Conservation (phyloP, 2,888 invertebrate species). For the Dimorphilus gyrociliatus region DNA sequence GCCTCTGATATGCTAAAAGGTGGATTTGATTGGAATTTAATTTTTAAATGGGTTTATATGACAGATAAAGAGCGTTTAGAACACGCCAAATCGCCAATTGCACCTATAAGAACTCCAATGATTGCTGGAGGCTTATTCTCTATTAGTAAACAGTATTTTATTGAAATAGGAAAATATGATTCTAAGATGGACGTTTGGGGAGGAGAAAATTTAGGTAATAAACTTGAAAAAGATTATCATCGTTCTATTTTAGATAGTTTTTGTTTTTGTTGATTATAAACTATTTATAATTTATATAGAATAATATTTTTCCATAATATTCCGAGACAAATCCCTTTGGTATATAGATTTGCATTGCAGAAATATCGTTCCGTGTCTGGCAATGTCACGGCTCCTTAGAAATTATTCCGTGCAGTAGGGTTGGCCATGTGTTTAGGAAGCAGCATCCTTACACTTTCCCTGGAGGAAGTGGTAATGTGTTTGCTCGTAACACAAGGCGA, state of each 20-base stretch:
- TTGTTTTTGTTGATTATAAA: constrained; percentile 2
- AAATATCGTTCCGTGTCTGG: constrained; percentile 77
- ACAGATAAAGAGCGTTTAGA: constrained; percentile 54
- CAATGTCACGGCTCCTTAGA: constrained; percentile 92
- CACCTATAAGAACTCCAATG: constrained; percentile 78
- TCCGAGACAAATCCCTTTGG: no score
- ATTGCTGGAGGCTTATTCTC: constrained; percentile 96
- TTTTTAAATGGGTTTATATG: constrained; percentile 94
- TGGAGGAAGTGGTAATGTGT: constrained; percentile 87
- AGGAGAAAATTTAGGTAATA: constrained; percentile 85
- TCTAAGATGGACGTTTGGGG: constrained; percentile 99
- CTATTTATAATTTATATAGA: constrained; percentile 1
- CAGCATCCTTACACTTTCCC: constrained; percentile 97
- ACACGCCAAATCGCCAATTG: no score
- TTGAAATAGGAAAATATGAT: constrained; percentile 87
- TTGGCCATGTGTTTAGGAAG: constrained; percentile 63
- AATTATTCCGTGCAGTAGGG: constrained; percentile 90
- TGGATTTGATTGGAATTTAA: constrained; percentile 97
- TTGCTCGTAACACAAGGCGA: constrained; percentile 77
- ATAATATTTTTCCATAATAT: no score
- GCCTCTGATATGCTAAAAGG: constrained; percentile 81
- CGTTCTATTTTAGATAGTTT: no score
- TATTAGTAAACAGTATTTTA: constrained; percentile 79
- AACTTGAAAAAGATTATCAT: no score
- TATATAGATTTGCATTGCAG: constrained; percentile 38